Conservation (phyloP, 1,140 invertebrate genomes). For the Hyles euphorbiae region DNA sequence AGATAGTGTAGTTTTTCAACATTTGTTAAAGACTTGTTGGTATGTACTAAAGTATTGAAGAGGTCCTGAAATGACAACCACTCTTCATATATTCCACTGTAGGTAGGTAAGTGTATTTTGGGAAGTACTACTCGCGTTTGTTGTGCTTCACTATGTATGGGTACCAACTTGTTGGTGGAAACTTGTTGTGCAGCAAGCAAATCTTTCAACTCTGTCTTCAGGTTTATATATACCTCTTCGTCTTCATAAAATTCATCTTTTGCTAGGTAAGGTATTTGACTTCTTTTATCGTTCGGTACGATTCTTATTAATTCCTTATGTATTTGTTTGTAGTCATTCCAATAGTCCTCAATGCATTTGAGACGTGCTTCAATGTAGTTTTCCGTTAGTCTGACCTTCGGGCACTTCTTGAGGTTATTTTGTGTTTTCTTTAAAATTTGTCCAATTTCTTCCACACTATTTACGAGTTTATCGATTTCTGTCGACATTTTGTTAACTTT, state of each 20-base stretch:
- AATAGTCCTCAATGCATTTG: constrained; percentile 8
- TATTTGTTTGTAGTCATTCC: constrained; percentile 7
- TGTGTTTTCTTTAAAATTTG: constrained; percentile 11
- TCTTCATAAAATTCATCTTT: constrained; percentile 17
- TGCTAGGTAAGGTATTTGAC: constrained; percentile 4
- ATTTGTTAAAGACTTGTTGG: constrained; percentile 11
- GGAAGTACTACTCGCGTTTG: constrained; percentile 7
- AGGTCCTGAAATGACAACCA: constrained; percentile 25
- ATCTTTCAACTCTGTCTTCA: neutral
- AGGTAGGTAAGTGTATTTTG: constrained; percentile 19
- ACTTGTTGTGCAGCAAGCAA: neutral
- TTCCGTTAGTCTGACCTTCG: constrained; percentile 12
- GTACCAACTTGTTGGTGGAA: neutral
- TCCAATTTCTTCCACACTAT: constrained; percentile 6
- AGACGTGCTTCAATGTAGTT: constrained; percentile 15
- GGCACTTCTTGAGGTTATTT: constrained; percentile 15
- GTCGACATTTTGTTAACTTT: constrained; percentile 9
- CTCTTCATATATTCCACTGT: constrained; percentile 23
- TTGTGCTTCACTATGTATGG: neutral
- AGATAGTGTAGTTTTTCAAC: no score
- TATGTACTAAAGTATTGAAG: constrained; percentile 21
- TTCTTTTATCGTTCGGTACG: constrained; percentile 7
- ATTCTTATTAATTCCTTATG: constrained; percentile 6
- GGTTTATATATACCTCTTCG: constrained; percentile 8
- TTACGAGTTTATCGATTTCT: constrained; percentile 8